Evolutionary conservation across 2,797 vertebrate species (phyloP), one percentile per base, ranked within the genome.

Genomic region (Rhinophrynus dorsalis): DNA sequence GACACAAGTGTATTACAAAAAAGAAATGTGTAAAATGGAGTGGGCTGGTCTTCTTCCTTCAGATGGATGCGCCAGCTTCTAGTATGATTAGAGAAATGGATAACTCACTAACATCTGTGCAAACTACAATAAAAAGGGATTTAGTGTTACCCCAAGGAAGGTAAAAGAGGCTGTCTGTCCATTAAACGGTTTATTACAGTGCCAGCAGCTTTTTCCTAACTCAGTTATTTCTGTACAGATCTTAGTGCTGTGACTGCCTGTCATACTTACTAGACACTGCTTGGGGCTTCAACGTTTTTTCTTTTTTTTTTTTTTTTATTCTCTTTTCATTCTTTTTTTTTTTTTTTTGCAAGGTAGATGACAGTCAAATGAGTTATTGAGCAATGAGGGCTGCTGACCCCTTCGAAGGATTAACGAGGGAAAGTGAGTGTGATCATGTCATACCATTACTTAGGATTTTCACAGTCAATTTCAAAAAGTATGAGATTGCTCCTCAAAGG

Each of bases 101-200:
- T 96, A 96, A 97, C 93, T 97, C 92, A 92, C 93, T 94, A 95
- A 95, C 94, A 95, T 96, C 94, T 94, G 95, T 95, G 93, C 90
- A 90, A 94, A 93, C 91, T 93, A 95, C 94, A 96, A 95, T 96
- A 96, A 96, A 95, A 93, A 94, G 94, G 93, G 92, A 96, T 95
- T 96, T 95, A 95, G 94, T 94, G 94, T 92, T 95, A 93, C 94
- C 94, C 95, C 88, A 92, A 88, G 94, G 94, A 95, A 94, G 94
- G 93, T 90, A 89, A 89, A 89, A 91, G 92, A 96, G 92, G 89
- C 93, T 94, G 94, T 93, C 93, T 97, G 94, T 98, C 95, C 96
- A 98, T 98, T 97, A 97, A 94, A 93, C 90, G 91, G 94, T 98
- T 98, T 98, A 98, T 98, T 97, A 98, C 95, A 96, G 91, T 82